Evolutionary conservation across 1,140 invertebrate genomes (phyloP).

Genomic region (Protaetia brevitarsis): DNA sequence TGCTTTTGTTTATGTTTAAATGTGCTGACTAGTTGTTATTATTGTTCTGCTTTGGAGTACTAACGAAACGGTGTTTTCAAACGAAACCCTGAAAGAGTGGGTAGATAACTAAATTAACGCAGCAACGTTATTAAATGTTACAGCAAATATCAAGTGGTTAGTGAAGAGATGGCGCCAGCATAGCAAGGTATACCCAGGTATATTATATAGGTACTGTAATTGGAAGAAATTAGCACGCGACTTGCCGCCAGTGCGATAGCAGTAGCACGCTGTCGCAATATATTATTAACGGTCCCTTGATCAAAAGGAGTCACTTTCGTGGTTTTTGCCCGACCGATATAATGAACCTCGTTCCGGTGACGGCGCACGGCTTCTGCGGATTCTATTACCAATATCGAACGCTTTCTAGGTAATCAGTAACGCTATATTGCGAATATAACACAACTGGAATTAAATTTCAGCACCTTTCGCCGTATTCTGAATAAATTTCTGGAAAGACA

Average conservation of each 20-base stretch:
- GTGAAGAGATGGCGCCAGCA: too few species aligned
- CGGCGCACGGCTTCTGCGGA: conserved; percentile 25
- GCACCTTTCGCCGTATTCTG: neutral
- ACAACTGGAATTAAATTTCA: neutral
- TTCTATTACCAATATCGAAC: conserved; percentile 27
- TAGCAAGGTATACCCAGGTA: too few species aligned
- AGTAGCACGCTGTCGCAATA: conserved; percentile 25
- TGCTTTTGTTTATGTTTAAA: too few species aligned
- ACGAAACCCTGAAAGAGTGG: too few species aligned
- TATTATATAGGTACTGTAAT: too few species aligned
- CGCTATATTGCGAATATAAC: neutral
- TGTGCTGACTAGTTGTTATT: too few species aligned
- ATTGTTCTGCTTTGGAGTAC: too few species aligned
- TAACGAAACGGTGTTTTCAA: too few species aligned
- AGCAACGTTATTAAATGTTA: too few species aligned
- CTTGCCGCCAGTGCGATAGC: neutral
- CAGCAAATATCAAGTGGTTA: too few species aligned
- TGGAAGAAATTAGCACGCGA: neutral
- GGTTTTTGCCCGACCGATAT: conserved; percentile 34
- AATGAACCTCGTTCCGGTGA: conserved; percentile 30
- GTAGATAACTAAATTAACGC: too few species aligned
- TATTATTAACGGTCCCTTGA: conserved; percentile 38
- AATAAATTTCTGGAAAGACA: neutral
- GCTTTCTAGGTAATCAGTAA: conserved; percentile 5
- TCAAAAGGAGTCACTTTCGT: conserved; percentile 36